Base-by-base conservation (phyloP, 37 sponge, comb jelly and placozoan species). In the Hexactinellida sp. region DNA sequence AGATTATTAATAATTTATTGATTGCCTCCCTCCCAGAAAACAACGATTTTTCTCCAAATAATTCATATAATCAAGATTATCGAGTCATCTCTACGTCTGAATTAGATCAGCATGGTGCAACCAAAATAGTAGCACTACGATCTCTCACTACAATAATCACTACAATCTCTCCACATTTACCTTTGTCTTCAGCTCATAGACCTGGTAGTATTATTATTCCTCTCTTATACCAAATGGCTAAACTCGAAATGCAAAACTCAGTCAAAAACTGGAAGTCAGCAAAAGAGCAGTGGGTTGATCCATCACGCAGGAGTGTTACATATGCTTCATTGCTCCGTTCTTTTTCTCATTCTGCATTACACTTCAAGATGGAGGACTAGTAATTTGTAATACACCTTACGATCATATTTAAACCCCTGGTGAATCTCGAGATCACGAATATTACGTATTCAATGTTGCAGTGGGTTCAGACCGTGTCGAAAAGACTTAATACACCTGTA, bases 351-450 rank as follows among this genome's bases (percentile, higher is more conserved):
- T 7, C 76, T 63, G 76, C 34, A 28, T 63, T 63, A 63, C 76
- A n/a, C 76, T 28, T 63, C 76, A 23, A 63, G 3, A 23, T 21
- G 76, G 76, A 63, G 13, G 76, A 41, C 76, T 63, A 63, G 76
- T 21, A 63, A 63, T 63, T 63, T 63, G 76, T 63, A 63, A 63
- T 28, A 63, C 76, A 21, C 76, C 13, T 63, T 63, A 63, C 76
- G 76, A 63, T 23, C 76, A 63, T 63, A 63, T 63, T 63, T 63
- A 63, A 21, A 23, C 76, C 19, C 76, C 34, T 25, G 30, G 76
- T 63, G 76, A 63, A 63, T 63, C 76, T 63, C 76, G 76, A 63
- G 76, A 63, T 63, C 76, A 63, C 76, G 76, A 63, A 63, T 63
- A 63, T 63, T 10, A 63, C 30, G 76, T 63, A 63, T 63, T 63